A percentile compares a stretch with the other conserved stretches of the same genome.
Evolutionary conservation across 30 jellyfish, hydroid and myxozoan genomes (phyloP).

Genomic region (Morbakka virulenta): DNA sequence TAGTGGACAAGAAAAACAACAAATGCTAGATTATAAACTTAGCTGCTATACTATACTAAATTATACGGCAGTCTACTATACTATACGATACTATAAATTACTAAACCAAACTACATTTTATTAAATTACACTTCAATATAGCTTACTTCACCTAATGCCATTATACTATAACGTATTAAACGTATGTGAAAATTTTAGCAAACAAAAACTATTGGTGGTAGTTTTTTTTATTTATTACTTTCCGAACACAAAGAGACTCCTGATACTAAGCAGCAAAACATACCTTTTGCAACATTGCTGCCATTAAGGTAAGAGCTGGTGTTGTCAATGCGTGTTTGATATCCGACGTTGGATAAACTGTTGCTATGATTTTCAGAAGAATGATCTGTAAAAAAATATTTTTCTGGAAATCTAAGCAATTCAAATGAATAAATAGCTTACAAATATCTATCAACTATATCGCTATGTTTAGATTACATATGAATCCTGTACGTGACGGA

Average conservation of each 20-base stretch:
- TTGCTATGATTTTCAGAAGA: constrained; percentile 47
- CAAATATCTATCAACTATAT: not conserved
- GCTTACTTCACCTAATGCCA: not conserved
- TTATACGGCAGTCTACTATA: not conserved
- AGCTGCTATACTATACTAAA: not conserved
- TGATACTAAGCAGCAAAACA: not conserved
- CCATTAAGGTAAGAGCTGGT: constrained; percentile 76
- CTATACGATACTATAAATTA: not conserved
- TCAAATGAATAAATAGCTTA: not conserved
- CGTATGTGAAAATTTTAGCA: too few species aligned
- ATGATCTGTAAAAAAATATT: constrained; percentile 45
- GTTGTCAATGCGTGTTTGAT: constrained; percentile 80
- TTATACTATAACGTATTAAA: not conserved
- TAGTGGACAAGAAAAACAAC: too few species aligned
- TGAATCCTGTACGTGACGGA: too few species aligned
- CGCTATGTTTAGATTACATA: not conserved
- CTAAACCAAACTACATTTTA: not conserved
- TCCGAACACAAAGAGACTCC: not conserved
- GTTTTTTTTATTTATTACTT: too few species aligned
- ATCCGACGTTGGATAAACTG: constrained; percentile 87
- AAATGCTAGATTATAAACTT: too few species aligned
- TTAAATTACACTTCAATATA: not conserved
- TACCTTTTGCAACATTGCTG: constrained; percentile 83
- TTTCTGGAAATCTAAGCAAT: too few species aligned
- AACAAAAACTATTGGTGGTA: not conserved